Evolutionary conservation across 1,140 invertebrate genomes (phyloP).

Genomic region (Drosophila nigrodunni): DNA sequence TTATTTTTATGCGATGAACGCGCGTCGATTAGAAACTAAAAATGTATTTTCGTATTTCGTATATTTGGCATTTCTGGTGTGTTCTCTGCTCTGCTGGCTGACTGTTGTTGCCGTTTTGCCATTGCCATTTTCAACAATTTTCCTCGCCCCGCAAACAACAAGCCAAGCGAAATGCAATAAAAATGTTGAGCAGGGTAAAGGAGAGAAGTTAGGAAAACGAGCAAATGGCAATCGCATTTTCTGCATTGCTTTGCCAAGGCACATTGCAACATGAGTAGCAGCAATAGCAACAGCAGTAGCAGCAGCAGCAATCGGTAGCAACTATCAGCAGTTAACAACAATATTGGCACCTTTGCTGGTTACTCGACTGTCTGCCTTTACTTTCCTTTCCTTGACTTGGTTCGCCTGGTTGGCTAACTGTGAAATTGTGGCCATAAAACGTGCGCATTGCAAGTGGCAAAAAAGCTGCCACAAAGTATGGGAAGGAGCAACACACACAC

Average conservation of each 20-base stretch:
- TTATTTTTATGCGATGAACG: conserved; percentile 83
- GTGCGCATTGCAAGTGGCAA: conserved; percentile 61
- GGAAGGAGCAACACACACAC: conserved; percentile 13
- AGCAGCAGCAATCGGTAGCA: conserved; percentile 51
- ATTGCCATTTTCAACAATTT: conserved; percentile 4
- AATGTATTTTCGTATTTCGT: conserved; percentile 63
- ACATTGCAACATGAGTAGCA: conserved; percentile 32
- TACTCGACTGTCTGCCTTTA: conserved; percentile 19
- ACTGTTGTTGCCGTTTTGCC: background rate
- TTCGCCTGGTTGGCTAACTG: conserved; percentile 68
- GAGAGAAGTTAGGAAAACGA: conserved; percentile 32
- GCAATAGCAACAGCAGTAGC: conserved; percentile 25
- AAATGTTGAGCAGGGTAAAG: conserved; percentile 51
- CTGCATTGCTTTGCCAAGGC: conserved; percentile 66
- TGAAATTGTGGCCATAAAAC: conserved; percentile 81
- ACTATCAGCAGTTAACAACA: conserved; percentile 82
- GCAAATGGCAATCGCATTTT: conserved; percentile 80
- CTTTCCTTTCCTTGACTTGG: background rate
- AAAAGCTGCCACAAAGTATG: conserved; percentile 56
- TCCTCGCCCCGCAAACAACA: conserved; percentile 52
- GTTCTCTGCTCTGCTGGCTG: background rate
- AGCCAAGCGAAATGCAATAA: conserved; percentile 72
- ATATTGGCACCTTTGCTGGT: conserved; percentile 75
- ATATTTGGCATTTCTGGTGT: conserved; percentile 9
- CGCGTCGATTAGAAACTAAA: conserved; percentile 83